Evolutionary conservation across 1,140 invertebrate genomes (phyloP).

Genomic region (Oryzaephilus surinamensis): DNA sequence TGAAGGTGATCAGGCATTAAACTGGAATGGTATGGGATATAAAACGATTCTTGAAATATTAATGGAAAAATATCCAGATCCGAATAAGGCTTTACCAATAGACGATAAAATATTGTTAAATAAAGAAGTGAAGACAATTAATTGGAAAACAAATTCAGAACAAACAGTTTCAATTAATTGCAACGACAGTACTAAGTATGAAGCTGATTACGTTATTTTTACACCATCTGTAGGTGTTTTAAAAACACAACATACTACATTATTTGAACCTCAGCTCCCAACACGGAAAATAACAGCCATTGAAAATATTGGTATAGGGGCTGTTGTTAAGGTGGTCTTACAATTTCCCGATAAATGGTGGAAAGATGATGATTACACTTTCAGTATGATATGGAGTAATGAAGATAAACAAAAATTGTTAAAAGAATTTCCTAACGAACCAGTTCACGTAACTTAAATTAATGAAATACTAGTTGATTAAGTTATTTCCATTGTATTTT

Average conservation of each 20-base stretch:
- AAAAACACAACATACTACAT: slow-evolving; percentile 44
- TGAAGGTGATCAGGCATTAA: slow-evolving; percentile 9
- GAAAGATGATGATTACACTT: slow-evolving; percentile 1
- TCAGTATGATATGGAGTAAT: slow-evolving; percentile 3
- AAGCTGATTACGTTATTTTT: slow-evolving; percentile 55
- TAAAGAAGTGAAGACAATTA: slow-evolving; percentile 20
- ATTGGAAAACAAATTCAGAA: slow-evolving; percentile 10
- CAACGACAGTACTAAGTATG: slow-evolving; percentile 44
- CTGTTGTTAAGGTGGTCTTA: slow-evolving; percentile 66
- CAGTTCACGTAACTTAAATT: slow-evolving; percentile 4
- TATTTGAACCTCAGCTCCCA: slow-evolving; percentile 53
- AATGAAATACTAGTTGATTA: not conserved
- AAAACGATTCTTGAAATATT: slow-evolving; percentile 23
- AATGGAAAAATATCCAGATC: slow-evolving; percentile 18
- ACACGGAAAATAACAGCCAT: slow-evolving; percentile 48
- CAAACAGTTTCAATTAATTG: slow-evolving; percentile 8
- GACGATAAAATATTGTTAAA: slow-evolving; percentile 19
- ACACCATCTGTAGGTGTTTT: slow-evolving; percentile 58
- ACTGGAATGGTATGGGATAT: slow-evolving; percentile 26
- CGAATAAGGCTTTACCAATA: slow-evolving; percentile 10
- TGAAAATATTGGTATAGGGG: slow-evolving; percentile 53
- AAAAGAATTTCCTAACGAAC: slow-evolving; percentile 6
- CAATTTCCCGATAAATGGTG: slow-evolving; percentile 38
- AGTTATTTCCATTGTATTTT: not conserved
- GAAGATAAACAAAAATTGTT: not conserved